Evolutionary conservation across 2,888 invertebrate species (phyloP).

Genomic region (Dascillus cervinus): DNA sequence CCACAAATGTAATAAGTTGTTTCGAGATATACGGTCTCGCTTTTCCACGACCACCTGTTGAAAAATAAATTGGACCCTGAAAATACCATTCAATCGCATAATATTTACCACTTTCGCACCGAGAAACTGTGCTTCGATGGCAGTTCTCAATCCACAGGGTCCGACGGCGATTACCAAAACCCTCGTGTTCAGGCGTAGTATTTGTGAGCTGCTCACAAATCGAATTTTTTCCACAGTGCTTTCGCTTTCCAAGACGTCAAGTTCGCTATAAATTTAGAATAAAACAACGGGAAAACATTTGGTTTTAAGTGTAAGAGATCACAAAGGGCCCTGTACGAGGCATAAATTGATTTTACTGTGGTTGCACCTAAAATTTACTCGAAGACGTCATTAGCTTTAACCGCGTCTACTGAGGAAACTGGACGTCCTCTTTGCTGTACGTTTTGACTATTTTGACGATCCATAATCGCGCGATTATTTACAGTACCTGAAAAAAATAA

Average conservation of each 20-base stretch:
- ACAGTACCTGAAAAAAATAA: too few relatives aligned
- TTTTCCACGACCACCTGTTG: slow-evolving; percentile 84
- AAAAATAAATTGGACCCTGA: too few relatives aligned
- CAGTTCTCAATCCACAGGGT: slow-evolving; percentile 89
- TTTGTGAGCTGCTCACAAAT: slow-evolving; percentile 84
- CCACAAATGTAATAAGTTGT: slow-evolving; percentile 98
- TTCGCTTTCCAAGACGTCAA: slow-evolving; percentile 91
- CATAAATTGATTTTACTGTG: slow-evolving; percentile 84
- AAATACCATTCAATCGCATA: too few relatives aligned
- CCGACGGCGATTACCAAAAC: slow-evolving; percentile 94
- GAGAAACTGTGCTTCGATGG: slow-evolving; percentile 92
- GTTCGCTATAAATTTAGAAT: slow-evolving; percentile 77
- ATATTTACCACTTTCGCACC: slow-evolving; percentile 82
- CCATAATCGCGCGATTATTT: too few relatives aligned
- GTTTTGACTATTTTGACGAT: too few relatives aligned
- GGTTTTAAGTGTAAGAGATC: slow-evolving; percentile 76
- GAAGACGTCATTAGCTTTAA: slow-evolving; percentile 79
- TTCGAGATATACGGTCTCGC: slow-evolving; percentile 86
- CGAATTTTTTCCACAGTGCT: slow-evolving; percentile 95
- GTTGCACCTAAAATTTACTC: slow-evolving; percentile 87
- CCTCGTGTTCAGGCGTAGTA: slow-evolving; percentile 79
- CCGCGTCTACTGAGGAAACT: slow-evolving; percentile 47
- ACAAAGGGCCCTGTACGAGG: slow-evolving; percentile 72
- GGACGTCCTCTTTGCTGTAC: slow-evolving; percentile 29
- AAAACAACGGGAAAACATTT: slow-evolving; percentile 74